phyloP scores from a whole-genome alignment of 2,888 invertebrate species.

The Acanthosepion lycidas region DNA sequence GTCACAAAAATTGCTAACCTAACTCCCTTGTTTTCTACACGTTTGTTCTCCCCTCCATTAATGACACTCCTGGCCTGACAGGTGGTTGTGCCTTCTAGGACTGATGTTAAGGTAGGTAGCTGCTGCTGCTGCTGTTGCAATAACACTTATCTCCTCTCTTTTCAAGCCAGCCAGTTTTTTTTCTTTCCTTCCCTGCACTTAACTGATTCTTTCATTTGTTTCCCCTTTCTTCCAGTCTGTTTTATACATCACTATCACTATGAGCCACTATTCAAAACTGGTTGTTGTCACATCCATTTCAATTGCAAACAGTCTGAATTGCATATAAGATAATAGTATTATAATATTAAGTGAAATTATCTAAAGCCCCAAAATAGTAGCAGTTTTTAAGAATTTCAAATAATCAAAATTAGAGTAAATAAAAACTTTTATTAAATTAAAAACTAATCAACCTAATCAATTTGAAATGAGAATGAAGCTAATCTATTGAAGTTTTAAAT shows the following conservation, averaged over 20 bases:
- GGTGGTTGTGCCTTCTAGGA: slow-evolving; percentile 39
- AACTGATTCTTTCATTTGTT: neutral
- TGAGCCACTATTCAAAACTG: neutral
- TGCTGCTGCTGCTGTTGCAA: slow-evolving; percentile 35
- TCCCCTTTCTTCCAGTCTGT: neutral
- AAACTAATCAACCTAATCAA: no score
- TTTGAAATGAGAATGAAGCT: no score
- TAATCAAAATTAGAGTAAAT: no score
- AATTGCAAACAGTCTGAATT: neutral
- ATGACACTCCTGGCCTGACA: slow-evolving; percentile 44
- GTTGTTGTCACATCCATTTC: neutral
- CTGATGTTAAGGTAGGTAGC: slow-evolving; percentile 43
- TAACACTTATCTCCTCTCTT: neutral
- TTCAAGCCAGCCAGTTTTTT: neutral
- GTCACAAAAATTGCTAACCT: neutral
- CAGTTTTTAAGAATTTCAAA: no score
- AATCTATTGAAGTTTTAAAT: no score
- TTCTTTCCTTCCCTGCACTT: neutral
- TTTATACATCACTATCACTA: neutral
- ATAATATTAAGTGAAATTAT: no score
- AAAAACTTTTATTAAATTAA: no score
- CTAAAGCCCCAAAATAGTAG: no score
- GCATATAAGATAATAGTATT: no score
- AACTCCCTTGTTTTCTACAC: slow-evolving; percentile 42
- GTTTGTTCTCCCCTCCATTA: slow-evolving; percentile 36